A percentile compares a stretch with the other conserved stretches of the same genome.
phyloP scores from a whole-genome alignment of 2,113 vertebrate species.

The crab-eating macaque (Macaca fascicularis) region T2T-MFA8v1.1 NC_088393.1:39216501-39217000 shows the following conservation, averaged over 20 bases:
- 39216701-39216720: conserved; percentile 63
- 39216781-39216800: conserved; percentile 41
- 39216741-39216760: conserved; percentile 39
- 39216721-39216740: conserved; percentile 60
- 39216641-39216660: conserved; percentile 83
- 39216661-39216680: conserved; percentile 80
- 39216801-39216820: conserved; percentile 63
- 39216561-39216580: conserved; percentile 85
- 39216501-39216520: conserved; percentile 50
- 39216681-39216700: conserved; percentile 80
- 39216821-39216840: conserved; percentile 56
- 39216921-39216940: conserved; percentile 80
- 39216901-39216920: conserved; percentile 84
- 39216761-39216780: not conserved
- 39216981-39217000: conserved; percentile 66
- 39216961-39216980: conserved; percentile 45
- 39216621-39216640: conserved; percentile 86
- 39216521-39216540: conserved; percentile 77
- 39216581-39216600: conserved; percentile 84
- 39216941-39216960: conserved; percentile 68
- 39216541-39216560: conserved; percentile 84
- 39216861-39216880: conserved; percentile 79
- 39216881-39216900: conserved; percentile 68
- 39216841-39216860: conserved; percentile 73
- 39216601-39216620: conserved; percentile 87